Base-by-base conservation (phyloP, 2,888 invertebrate genomes). In the Drosophila glabriapex region DNA sequence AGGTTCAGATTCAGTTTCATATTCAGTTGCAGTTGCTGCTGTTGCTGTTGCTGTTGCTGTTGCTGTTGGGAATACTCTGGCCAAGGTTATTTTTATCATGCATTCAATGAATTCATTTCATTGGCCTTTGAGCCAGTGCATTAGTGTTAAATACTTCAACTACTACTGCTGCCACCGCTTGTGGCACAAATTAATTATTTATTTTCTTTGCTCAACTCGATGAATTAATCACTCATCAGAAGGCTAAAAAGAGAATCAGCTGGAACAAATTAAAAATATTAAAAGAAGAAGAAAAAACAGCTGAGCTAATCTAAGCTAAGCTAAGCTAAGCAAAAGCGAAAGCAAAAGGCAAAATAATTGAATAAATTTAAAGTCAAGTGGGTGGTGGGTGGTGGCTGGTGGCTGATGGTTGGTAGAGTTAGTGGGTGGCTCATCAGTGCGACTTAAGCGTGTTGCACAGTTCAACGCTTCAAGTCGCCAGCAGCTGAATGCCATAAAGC, bases 1-100 rank as follows among this genome's bases (percentile, higher is more conserved):
- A 31, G 60, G 52, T 55, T 66, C 58, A 31, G n/a, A 53, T 55
- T 76, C 75, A 60, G 63, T 35, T 74, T 55, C 66, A 65, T 49
- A 37, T 41, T 29, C 63, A 46, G 54, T 53, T 65, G 62, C 60
- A 41, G 66, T 62, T 56, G 55, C 41, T 29, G 31, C 12, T 16
- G 14, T 4, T 10, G 19, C n/a, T 22, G 22, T 22, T 49, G 41
- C 6, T 33, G 56, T 28, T 41, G 33, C 41, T 46, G 46, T 22
- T 46, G 16, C 46, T 25, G 46, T 37, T 68, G 67, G 68, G 65
- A 66, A 68, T 73, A 46, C 53, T 73, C 53, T 76, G 78, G 62
- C 76, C 78, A 78, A 78, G 78, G 78, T 67, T 72, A 52, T 41
- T n/a, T 65, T 39, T 50, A 50, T 63, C 35, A 71, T 70, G 52